phyloP scores from a whole-genome alignment of 35 echinoderm and acorn worm genomes.

The Lytechinus pictus region DNA sequence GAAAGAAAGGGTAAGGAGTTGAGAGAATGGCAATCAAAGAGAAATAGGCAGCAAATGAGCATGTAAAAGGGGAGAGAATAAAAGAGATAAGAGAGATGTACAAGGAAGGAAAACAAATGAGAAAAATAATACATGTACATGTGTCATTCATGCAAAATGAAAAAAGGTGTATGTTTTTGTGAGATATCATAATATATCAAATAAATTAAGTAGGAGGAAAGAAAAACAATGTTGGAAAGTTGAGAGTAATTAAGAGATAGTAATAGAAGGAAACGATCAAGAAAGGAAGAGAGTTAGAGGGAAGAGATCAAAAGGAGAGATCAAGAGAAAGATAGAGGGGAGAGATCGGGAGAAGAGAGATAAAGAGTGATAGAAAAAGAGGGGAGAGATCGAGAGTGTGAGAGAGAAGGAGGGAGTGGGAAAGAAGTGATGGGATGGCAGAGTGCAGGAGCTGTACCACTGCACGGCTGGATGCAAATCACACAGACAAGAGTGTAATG shows the following conservation, averaged over 20 bases:
- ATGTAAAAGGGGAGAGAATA: too few species aligned
- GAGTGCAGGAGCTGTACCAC: not conserved
- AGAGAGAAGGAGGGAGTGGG: not conserved
- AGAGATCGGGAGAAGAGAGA: not conserved
- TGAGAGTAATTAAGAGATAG: too few species aligned
- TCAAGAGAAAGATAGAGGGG: not conserved
- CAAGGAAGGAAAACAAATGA: too few species aligned
- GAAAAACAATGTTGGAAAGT: too few species aligned
- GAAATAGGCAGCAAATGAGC: not conserved
- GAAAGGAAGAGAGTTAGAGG: not conserved
- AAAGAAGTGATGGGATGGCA: not conserved
- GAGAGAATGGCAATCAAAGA: not conserved
- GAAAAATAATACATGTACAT: too few species aligned
- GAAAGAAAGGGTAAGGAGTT: not conserved
- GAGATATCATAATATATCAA: too few species aligned
- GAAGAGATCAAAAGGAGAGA: not conserved
- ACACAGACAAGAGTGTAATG: conserved; percentile 4
- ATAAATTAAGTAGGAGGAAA: too few species aligned
- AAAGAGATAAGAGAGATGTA: not conserved
- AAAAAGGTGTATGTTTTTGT: too few species aligned
- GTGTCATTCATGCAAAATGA: too few species aligned
- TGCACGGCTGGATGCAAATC: not conserved
- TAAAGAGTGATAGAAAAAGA: not conserved
- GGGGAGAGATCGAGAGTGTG: not conserved
- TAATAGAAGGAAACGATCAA: not conserved